Evolutionary conservation across 2,113 vertebrate genomes (phyloP), one percentile per base, ranked within the genome.

Genomic region (Rhadina sibilatrix): DNA sequence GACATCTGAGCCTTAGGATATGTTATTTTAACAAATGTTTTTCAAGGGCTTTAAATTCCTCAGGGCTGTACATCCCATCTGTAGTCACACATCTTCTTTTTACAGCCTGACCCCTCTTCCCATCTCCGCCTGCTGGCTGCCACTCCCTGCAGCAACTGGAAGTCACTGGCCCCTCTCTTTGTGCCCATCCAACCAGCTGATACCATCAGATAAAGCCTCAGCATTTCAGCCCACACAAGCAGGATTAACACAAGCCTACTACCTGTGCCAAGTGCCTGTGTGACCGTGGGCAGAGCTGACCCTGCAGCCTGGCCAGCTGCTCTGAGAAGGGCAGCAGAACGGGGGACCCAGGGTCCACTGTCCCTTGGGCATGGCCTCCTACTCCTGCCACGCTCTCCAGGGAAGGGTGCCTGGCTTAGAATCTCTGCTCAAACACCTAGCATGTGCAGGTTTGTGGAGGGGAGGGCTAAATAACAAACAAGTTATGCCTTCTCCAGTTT

Each of bases 211-310:
- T 22, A 1, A 2, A 47, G 38, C 25, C 19, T 72, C 28, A 57
- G 2, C 1, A 3, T 25, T 52, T 49, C 53, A 69, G 20, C 37
- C n/a, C 7, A 1, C 5, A 28, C 0, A 1, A 47, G 18, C 27
- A 21, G 35, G 35, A 40, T 81, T 56, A 56, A 13, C 44, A 56
- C 10, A 37, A 72, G 15, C 13, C 46, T 47, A 24, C 47, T 49
- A 4, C 27, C 46, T 38, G 25, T 4, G 3, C 11, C 22, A 12
- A 35, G 25, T 3, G 3, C 24, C 19, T 40, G 40, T 16, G 33
- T 25, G 38, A 10, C 47, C n/a, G 27, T 33, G 50, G 56, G 47
- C 64, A 71, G 27, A 74, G 47, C 23, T 75, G 28, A 33, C 21
- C 25, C 64, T 49, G 49, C 54, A 90, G 60, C 23, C 35, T 35